A percentile compares a stretch with the other conserved stretches of the same genome.
phyloP scores from a whole-genome alignment of 2,888 invertebrate species.

The Calliopum simillimum region DNA sequence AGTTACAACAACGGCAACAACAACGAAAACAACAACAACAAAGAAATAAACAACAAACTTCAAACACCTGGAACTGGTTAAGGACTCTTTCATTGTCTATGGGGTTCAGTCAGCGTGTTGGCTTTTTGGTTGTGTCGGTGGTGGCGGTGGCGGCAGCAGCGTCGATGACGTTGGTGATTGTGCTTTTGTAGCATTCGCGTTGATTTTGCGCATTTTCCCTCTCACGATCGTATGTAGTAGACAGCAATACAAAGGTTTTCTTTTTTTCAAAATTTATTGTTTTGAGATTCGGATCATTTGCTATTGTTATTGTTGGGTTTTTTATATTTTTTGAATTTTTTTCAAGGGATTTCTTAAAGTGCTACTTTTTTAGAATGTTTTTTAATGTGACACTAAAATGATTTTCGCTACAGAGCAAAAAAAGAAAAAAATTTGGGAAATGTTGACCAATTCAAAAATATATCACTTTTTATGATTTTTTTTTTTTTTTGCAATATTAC shows the following conservation, averaged over 20 bases:
- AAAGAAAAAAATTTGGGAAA: no score
- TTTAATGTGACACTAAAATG: no score
- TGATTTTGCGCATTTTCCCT: background rate
- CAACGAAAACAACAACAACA: constrained; percentile 17
- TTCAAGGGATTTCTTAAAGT: background rate
- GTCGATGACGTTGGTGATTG: background rate
- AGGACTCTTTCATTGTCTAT: constrained; percentile 11
- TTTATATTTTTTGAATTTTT: background rate
- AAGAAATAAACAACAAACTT: constrained; percentile 12
- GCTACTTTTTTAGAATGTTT: no score
- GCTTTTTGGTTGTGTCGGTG: background rate
- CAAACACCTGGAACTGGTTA: constrained; percentile 39
- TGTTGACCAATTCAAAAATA: no score
- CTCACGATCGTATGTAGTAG: background rate
- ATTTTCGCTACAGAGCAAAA: no score
- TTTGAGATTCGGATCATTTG: background rate
- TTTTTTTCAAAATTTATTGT: constrained; percentile 14
- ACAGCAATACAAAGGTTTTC: constrained; percentile 7
- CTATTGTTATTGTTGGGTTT: background rate
- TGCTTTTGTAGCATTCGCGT: background rate
- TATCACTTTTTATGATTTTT: no score
- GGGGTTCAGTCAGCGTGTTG: constrained; percentile 1
- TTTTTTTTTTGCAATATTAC: no score
- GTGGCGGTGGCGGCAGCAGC: background rate
- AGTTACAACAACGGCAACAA: constrained; percentile 4